These are phyloP conservation scores for Choreutis nemorana DNA, from an alignment of 2,888 invertebrate genomes.

Conservation along the genomic window DNA sequence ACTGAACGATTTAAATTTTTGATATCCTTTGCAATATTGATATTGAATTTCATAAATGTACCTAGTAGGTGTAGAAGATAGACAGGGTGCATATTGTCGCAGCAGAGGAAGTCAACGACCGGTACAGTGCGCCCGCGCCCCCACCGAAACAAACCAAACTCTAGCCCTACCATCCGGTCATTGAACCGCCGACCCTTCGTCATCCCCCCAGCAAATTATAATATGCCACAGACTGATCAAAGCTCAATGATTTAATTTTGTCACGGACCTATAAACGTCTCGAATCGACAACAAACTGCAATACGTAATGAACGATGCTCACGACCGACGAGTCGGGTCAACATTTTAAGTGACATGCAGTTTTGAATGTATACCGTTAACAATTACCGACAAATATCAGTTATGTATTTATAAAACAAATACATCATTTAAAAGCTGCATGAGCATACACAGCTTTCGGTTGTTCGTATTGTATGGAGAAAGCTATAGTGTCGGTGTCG, in stretches of 20 bases:
- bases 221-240: slow-evolving; percentile 23
- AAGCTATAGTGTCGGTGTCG: slow-evolving; percentile 51
- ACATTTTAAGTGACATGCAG: too few species aligned
- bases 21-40: too few species aligned
- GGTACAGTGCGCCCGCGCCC: slow-evolving; percentile 40
- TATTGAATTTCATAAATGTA: too few species aligned
- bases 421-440: slow-evolving; percentile 17
- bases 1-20: too few species aligned
- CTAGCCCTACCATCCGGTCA: slow-evolving; percentile 52
- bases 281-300: too few species aligned
- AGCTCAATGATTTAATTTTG: too few species aligned
- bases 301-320: too few species aligned
- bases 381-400: too few species aligned
- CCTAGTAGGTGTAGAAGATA: slow-evolving; percentile 1
- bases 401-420: too few species aligned
- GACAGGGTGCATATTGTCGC: slow-evolving; percentile 39
- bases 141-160: slow-evolving; percentile 30
- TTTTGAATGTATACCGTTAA: too few species aligned
- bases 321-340: too few species aligned
- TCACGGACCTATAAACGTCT: too few species aligned
- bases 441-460: slow-evolving; percentile 21
- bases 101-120: slow-evolving; percentile 47
- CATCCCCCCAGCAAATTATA: slow-evolving; percentile 31
- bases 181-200: slow-evolving; percentile 40
- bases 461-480: slow-evolving; percentile 34